Base-by-base conservation (phyloP, 1,140 invertebrate genomes). In the Tetramorium simillimum region DNA sequence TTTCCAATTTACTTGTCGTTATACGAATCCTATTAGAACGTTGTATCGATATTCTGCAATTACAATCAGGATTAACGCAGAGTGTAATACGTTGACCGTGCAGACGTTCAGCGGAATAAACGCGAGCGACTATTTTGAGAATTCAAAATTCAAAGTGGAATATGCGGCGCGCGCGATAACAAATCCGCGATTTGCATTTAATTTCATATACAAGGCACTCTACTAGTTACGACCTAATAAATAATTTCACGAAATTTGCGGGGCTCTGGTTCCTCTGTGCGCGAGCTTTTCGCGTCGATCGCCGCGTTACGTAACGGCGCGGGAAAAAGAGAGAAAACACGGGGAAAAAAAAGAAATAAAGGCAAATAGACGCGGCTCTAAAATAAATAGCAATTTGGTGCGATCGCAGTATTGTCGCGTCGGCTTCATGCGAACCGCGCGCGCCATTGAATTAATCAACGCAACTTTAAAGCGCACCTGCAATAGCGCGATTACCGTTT, bases 391-490 rank as follows among this genome's bases (percentile, higher is more conserved):
- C 24, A 58, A 72, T 82, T 82, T 21, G 16, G 21, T 12, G 14
- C 21, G 33, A 10, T 62, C 65, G 24, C 51, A 58, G 40, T 56
- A 70, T 56, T 72, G 65, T 51, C 76, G 21, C 24, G 63, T 10
- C 51, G 10, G n/a, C n/a, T 21, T 21, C 16, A 12, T 43, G 18
- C 16, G 12, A 18, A 56, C 40, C 18, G 46, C 40, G 65, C 21
- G n/a, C 43, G n/a, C n/a, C 56, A 73, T 91, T 87, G 87, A 92
- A 89, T 86, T 88, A 92, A 91, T 89, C 89, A 87, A 72, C 84
- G 85, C 86, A 87, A 86, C 77, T 86, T 72, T 65, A 80, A 88
- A 80, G 65, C 85, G 62, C 86, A 14, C 18, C 84, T 78, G 85
- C 77, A 86, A 87, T 91, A 89, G 89, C 85, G 76, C 67, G 58